Conservation (phyloP, 2,113 vertebrate genomes). For the Pseudorhombus dupliciocellatus region DNA sequence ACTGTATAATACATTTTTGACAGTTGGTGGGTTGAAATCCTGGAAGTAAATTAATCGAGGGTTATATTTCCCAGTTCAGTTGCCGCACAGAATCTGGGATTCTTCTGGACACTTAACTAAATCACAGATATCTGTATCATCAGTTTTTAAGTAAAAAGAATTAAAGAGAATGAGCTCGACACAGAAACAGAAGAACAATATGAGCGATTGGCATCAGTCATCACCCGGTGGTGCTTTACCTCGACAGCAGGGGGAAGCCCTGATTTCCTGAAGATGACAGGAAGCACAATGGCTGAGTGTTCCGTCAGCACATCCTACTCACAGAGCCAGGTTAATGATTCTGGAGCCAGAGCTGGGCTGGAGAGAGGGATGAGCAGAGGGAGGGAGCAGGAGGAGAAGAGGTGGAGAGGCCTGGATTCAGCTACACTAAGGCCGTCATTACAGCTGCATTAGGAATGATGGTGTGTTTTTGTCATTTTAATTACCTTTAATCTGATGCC, state of each 20-base stretch:
- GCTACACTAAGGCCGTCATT: conserved; percentile 69
- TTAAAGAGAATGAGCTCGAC: conserved; percentile 25
- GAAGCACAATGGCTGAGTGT: conserved; percentile 78
- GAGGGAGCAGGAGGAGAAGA: conserved; percentile 49
- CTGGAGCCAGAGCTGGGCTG: conserved; percentile 66
- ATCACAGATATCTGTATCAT: neutral
- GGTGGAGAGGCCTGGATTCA: conserved; percentile 60
- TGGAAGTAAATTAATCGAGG: too few species aligned
- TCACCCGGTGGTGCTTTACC: conserved; percentile 69
- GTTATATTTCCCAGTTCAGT: too few species aligned
- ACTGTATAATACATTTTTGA: too few species aligned
- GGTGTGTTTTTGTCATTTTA: conserved; percentile 79
- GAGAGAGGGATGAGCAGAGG: conserved; percentile 60
- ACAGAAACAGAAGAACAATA: conserved; percentile 27
- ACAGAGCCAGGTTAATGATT: conserved; percentile 80
- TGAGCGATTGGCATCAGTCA: conserved; percentile 53
- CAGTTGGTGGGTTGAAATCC: neutral
- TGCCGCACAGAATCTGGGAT: neutral
- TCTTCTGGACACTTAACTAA: conserved; percentile 1
- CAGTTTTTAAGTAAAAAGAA: conserved; percentile 1
- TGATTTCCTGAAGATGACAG: conserved; percentile 81
- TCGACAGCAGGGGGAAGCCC: conserved; percentile 78
- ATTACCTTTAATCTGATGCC: conserved; percentile 76
- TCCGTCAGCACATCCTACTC: conserved; percentile 76
- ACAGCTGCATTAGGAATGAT: conserved; percentile 68